Evolutionary conservation across 2,888 invertebrate genomes (phyloP), one percentile per base, ranked within the genome.

Genomic region (Oegoconia quadripuncta): DNA sequence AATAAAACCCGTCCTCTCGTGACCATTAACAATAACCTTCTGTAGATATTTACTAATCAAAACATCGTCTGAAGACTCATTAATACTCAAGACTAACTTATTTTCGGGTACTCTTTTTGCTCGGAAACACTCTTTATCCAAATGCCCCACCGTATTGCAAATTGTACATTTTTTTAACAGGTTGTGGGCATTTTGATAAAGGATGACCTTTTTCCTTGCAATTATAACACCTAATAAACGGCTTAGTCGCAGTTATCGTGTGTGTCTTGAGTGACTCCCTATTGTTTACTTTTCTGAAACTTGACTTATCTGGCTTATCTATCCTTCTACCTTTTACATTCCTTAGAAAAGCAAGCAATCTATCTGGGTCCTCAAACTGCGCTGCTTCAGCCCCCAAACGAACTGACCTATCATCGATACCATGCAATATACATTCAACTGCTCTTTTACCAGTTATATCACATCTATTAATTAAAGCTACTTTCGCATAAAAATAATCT

Each of bases 321-420:
- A 18, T 18, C 4, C 7, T 23, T 23, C 9, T 23, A 23, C 9
- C n/a, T 3, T 7, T 34, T 20, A 34, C 30, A 23, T 8, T 40
- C 22, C 27, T 33, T 12, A 29, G 15, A 17, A 12, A 39, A 16
- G 2, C 16, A 12, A 29, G 32, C 11, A 25, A 17, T n/a, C 27
- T 14, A 9, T 23, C 5, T 17, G 34, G 3, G 17, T 22, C 12
- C 15, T 32, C 13, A 12, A 37, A 26, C 8, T 23, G 25, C 3
- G 29, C 12, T 7, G 22, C 39, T 29, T 39, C 34, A 9, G 34
- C 39, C 9, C 28, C 34, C 16, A 39, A 20, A n/a, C 27, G 8
- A 34, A 39, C 27, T n/a, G 36, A 37, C 20, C 26, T 14, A 15
- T 39, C 42, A 12, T 23, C 36, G 9, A 39, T 42, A 4, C 42